phyloP scores from a whole-genome alignment of 2,797 vertebrate species.

The Hydrolagus colliei region DNA sequence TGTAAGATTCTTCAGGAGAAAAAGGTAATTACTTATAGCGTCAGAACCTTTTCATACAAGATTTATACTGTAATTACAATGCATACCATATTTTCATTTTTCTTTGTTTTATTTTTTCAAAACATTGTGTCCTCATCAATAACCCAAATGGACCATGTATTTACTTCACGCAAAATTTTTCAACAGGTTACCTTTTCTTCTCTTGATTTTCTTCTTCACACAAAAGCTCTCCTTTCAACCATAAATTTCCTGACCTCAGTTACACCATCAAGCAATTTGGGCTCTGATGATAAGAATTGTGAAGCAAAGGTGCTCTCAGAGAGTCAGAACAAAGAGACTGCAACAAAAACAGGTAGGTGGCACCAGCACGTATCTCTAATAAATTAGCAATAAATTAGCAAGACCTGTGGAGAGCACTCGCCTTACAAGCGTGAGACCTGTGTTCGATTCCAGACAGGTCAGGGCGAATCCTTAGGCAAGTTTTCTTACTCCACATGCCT shows the following conservation, averaged over 20 bases:
- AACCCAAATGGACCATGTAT: neutral
- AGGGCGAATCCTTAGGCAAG: no score
- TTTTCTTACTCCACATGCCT: no score
- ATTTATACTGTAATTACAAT: neutral
- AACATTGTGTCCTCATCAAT: no score
- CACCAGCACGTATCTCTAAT: no score
- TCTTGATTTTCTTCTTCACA: constrained; percentile 78
- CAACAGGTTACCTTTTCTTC: constrained; percentile 84
- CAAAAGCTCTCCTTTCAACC: constrained; percentile 79
- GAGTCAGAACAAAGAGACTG: constrained; percentile 42
- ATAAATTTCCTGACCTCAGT: constrained; percentile 68
- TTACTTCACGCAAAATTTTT: constrained; percentile 36
- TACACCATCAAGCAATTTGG: constrained; percentile 50
- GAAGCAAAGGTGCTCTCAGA: constrained; percentile 42
- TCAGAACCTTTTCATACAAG: neutral
- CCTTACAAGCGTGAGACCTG: no score
- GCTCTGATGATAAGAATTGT: constrained; percentile 38
- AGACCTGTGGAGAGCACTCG: no score
- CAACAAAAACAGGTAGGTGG: constrained; percentile 59
- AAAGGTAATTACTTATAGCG: no score
- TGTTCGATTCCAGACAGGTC: no score
- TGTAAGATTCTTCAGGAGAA: no score
- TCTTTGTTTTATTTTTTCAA: neutral
- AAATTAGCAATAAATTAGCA: no score
- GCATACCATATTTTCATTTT: no score